Evolutionary conservation across 2,113 vertebrate genomes (phyloP), one percentile per base, ranked within the genome.

Genomic region (Phycodurus eques): DNA sequence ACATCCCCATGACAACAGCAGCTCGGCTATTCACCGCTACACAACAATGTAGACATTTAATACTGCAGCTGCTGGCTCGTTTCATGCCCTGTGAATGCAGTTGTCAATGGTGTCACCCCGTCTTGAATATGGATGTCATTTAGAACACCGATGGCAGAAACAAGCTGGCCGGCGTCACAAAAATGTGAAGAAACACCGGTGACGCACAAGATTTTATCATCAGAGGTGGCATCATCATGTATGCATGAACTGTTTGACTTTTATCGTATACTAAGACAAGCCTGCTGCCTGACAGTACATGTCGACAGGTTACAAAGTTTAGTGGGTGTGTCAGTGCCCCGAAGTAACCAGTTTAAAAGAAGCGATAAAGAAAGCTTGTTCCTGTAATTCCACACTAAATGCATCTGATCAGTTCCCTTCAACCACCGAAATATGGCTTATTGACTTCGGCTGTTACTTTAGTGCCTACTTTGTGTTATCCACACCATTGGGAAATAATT

Each of bases 31-130:
- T 85, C 84, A 81, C 70, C 5, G 65, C 85, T 81, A 69, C 60
- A 89, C 76, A 82, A 90, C 80, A 87, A 84, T 86, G 88, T 80
- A 77, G 83, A 87, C 85, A 91, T 89, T 90, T 89, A 89, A 91
- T 91, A 85, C 90, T 68, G 82, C 86, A 85, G 88, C 86, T 82
- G 80, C 64, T 47, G 64, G 81, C 61, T 43, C 12, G 71, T 87
- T 88, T 89, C 83, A 83, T 87, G 85, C 74, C 68, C 66, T 31
- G 65, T 84, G 81, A 87, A 90, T 85, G 66, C 78, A 57, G 79
- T 70, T 83, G 81, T 88, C 78, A 70, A 27, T 47, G 42, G 86
- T 85, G 87, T 78, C 20, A 44, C 73, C 74, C 63, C 69, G 66
- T 70, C 72, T 78, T 65, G 83, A 78, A 83, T 82, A 88, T 73